Conservation (phyloP, 2,888 invertebrate species). For the Thymelicus sylvestris region DNA sequence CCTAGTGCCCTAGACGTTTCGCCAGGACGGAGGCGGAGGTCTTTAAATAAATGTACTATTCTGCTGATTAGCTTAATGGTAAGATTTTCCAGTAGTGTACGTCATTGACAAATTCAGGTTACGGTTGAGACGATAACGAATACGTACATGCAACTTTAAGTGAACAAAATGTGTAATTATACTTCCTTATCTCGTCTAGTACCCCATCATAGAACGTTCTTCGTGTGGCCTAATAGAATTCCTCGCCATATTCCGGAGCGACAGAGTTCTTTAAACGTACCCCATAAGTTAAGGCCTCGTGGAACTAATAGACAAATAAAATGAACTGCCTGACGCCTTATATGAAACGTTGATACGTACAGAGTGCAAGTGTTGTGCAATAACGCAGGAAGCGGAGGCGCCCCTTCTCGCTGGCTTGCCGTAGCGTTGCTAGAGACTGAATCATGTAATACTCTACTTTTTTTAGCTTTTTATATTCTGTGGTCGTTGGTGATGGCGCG, state of each 20-base stretch:
- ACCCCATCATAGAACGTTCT: slow-evolving; percentile 1
- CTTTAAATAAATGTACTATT: slow-evolving; percentile 19
- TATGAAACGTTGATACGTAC: slow-evolving; percentile 74
- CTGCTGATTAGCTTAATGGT: slow-evolving; percentile 20
- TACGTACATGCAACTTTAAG: slow-evolving; percentile 17
- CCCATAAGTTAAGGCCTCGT: slow-evolving; percentile 50
- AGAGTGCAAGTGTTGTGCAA: slow-evolving; percentile 81
- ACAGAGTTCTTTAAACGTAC: slow-evolving; percentile 56
- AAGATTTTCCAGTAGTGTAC: slow-evolving; percentile 20
- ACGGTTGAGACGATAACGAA: slow-evolving; percentile 7
- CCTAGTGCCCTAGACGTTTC: not conserved
- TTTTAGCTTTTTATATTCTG: slow-evolving; percentile 47
- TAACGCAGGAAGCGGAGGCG: slow-evolving; percentile 58
- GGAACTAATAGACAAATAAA: slow-evolving; percentile 56
- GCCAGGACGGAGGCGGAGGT: not conserved
- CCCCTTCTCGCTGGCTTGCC: slow-evolving; percentile 74
- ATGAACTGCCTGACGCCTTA: too few species aligned
- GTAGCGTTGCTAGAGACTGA: slow-evolving; percentile 66
- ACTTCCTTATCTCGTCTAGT: slow-evolving; percentile 5
- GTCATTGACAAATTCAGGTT: slow-evolving; percentile 8
- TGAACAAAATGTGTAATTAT: slow-evolving; percentile 7
- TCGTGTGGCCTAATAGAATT: slow-evolving; percentile 27
- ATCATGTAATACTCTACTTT: slow-evolving; percentile 45
- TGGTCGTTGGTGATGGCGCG: slow-evolving; percentile 42
- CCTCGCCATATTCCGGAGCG: slow-evolving; percentile 44